phyloP scores from a whole-genome alignment of 2,113 vertebrate species.

The Microcebus murinus region DNA sequence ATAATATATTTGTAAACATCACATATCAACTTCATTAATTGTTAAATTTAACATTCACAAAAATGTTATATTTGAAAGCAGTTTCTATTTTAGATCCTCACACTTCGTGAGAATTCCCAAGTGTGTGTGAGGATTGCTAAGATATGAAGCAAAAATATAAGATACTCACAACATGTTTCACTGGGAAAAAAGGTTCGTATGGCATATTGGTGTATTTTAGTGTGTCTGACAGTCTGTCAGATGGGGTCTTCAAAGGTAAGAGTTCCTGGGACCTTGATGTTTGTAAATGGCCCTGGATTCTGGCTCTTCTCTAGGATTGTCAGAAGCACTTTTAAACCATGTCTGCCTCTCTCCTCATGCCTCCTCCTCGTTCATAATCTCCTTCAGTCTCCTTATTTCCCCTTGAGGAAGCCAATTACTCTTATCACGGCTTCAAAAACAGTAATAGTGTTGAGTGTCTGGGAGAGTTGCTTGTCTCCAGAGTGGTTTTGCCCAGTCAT shows the following conservation, averaged over 20 bases:
- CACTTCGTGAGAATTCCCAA: constrained; percentile 13
- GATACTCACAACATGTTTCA: not conserved
- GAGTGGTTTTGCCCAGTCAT: not conserved
- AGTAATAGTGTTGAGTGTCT: not conserved
- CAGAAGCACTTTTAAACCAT: not conserved
- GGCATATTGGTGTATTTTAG: not conserved
- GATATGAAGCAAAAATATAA: constrained; percentile 31
- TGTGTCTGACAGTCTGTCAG: not conserved
- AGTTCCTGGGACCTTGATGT: not conserved
- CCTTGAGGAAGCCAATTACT: not conserved
- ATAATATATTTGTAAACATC: not conserved
- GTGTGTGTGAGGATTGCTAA: not conserved
- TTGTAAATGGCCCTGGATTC: not conserved
- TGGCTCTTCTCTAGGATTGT: not conserved
- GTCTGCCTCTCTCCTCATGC: not conserved
- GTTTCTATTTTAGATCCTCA: constrained; percentile 37
- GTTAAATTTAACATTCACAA: not conserved
- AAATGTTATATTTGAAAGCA: constrained; percentile 34
- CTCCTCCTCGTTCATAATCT: not conserved
- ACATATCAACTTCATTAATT: not conserved
- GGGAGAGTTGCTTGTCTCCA: not conserved
- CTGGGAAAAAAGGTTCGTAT: not conserved
- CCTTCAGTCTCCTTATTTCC: not conserved
- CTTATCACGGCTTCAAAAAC: not conserved
- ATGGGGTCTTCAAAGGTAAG: not conserved